These are phyloP conservation scores for Nematostella vectensis DNA, from an alignment of 92 coral and sea anemone species.

Conservation along the genomic window DNA sequence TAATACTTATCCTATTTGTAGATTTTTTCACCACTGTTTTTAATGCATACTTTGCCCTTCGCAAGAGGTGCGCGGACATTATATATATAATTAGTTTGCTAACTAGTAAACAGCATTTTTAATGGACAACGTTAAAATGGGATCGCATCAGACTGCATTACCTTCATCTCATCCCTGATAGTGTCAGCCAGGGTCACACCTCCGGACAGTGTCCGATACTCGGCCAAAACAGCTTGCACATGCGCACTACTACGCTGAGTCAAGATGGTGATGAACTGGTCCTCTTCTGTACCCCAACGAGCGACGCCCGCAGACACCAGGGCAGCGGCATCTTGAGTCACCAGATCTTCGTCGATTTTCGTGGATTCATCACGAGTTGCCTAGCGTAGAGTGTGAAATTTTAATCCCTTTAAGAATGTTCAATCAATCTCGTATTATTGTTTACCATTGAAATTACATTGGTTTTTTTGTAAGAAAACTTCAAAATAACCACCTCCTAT, in stretches of 20 bases:
- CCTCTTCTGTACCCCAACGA: constrained; percentile 70
- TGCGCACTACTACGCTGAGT: constrained; percentile 45
- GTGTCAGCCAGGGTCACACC: constrained; percentile 14
- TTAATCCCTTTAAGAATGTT: neutral
- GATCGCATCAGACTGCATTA: too few species aligned
- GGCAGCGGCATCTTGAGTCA: constrained; percentile 36
- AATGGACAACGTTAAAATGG: too few species aligned
- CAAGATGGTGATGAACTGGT: constrained; percentile 45
- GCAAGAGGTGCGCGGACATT: neutral
- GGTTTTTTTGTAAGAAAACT: too few species aligned
- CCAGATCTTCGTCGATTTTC: constrained; percentile 12
- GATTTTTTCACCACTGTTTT: too few species aligned
- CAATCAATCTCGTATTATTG: neutral
- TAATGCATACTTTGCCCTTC: constrained; percentile 1
- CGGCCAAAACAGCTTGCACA: constrained; percentile 39
- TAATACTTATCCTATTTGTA: too few species aligned
- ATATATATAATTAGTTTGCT: neutral
- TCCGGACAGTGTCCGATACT: constrained; percentile 43
- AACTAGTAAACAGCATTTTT: neutral
- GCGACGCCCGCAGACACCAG: constrained; percentile 54
- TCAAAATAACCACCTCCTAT: too few species aligned
- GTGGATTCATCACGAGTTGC: constrained; percentile 38
- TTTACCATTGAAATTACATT: too few species aligned
- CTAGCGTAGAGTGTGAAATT: constrained; percentile 10
- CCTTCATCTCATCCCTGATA: constrained; percentile 38